Conservation (phyloP, 2,113 vertebrate species). For the Turdus rufiventris region DNA sequence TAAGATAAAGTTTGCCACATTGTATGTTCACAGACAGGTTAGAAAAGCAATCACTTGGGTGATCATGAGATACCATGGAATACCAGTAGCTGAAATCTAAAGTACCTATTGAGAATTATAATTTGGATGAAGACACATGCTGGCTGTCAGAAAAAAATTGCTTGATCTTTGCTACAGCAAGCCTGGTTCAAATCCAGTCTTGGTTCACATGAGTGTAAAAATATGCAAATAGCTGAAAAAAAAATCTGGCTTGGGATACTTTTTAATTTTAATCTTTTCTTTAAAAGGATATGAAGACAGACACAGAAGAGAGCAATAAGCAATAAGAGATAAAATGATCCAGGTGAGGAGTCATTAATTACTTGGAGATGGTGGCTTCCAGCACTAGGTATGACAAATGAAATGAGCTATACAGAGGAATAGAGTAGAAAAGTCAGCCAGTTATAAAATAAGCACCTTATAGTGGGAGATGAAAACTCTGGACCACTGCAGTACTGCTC, state of each 20-base stretch:
- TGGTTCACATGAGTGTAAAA: not conserved
- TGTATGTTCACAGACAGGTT: not conserved
- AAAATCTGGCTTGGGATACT: not conserved
- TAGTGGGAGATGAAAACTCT: not conserved
- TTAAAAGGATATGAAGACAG: not conserved
- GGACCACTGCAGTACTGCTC: not conserved
- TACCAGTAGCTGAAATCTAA: not conserved
- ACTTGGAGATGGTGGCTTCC: not conserved
- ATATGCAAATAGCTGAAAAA: not conserved
- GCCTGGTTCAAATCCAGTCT: not conserved
- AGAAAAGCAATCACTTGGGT: not conserved
- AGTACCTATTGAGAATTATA: not conserved
- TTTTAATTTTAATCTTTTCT: not conserved
- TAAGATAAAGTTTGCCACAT: not conserved
- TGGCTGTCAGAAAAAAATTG: not conserved
- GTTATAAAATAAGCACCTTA: not conserved
- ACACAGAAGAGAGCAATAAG: not conserved
- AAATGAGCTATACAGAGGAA: not conserved
- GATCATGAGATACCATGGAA: not conserved
- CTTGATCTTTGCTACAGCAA: not conserved
- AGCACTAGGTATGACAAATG: not conserved
- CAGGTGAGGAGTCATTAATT: not conserved
- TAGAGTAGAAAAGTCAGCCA: not conserved
- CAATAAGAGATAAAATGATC: not conserved
- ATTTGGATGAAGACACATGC: not conserved